A percentile compares a stretch with the other conserved stretches of the same genome.
phyloP scores from a whole-genome alignment of 2,797 vertebrate genomes.

The Carcharodon carcharias region DNA sequence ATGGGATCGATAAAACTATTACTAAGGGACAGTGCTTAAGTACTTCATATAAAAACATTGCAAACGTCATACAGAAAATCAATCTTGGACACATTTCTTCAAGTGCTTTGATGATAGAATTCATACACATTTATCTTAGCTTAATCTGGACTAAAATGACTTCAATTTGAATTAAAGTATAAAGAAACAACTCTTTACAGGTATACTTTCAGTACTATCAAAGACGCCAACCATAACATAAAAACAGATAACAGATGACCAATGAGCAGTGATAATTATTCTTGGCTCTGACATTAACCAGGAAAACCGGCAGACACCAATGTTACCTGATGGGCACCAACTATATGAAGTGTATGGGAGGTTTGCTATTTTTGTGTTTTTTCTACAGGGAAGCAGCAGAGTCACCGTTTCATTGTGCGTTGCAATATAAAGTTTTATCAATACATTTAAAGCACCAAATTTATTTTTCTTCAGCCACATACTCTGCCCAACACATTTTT shows the following conservation, averaged over 20 bases:
- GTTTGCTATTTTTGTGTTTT: not conserved
- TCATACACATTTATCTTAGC: not conserved
- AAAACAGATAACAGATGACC: not conserved
- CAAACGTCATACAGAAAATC: not conserved
- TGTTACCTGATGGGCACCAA: not conserved
- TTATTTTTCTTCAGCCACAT: not conserved
- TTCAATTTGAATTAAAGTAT: not conserved
- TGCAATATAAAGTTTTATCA: not conserved
- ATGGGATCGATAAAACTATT: not conserved
- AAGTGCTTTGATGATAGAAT: not conserved
- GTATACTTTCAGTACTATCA: not conserved
- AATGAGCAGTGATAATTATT: not conserved
- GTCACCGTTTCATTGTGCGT: not conserved
- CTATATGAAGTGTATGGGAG: not conserved
- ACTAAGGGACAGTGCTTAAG: not conserved
- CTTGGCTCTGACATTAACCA: not conserved
- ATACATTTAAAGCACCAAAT: not conserved
- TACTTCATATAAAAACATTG: not conserved
- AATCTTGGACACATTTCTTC: not conserved
- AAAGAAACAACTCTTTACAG: not conserved
- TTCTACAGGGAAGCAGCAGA: not conserved
- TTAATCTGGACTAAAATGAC: not conserved
- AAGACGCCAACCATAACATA: not conserved
- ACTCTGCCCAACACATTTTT: not conserved
- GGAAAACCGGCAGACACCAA: not conserved